Evolutionary conservation across 1,140 invertebrate species (phyloP).

Genomic region (Euwallacea fornicatus): DNA sequence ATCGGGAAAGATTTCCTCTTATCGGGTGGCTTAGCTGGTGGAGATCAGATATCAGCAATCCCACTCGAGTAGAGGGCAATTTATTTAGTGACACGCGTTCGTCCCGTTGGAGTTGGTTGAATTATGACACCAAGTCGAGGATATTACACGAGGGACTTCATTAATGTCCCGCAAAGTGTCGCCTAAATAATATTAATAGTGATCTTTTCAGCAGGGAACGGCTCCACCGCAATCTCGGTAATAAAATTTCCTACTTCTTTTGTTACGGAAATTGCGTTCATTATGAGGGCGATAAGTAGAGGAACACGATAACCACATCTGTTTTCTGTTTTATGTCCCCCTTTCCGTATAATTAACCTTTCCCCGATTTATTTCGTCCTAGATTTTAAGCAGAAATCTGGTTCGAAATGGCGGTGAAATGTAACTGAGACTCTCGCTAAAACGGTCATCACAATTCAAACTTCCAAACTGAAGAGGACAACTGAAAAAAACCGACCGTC

Average conservation of each 20-base stretch:
- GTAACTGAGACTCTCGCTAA: too few relatives aligned
- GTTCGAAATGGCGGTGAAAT: too few relatives aligned
- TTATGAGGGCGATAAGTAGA: constrained; percentile 20
- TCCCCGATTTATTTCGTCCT: background rate
- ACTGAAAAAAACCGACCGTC: constrained; percentile 13
- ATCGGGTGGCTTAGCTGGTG: constrained; percentile 9
- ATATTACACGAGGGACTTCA: constrained; percentile 55
- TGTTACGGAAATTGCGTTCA: constrained; percentile 30
- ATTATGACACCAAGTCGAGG: constrained; percentile 53
- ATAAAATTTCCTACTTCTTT: constrained; percentile 30
- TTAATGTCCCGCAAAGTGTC: constrained; percentile 55
- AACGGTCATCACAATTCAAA: too few relatives aligned
- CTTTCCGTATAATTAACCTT: constrained; percentile 15
- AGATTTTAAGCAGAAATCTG: too few relatives aligned
- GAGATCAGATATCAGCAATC: constrained; percentile 29
- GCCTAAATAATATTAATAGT: constrained; percentile 55
- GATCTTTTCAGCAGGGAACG: constrained; percentile 27
- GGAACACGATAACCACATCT: constrained; percentile 26
- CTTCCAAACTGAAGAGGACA: too few relatives aligned
- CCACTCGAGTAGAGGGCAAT: constrained; percentile 44
- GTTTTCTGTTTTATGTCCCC: constrained; percentile 17
- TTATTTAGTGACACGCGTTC: constrained; percentile 48
- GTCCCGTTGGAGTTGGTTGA: constrained; percentile 43
- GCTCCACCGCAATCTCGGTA: constrained; percentile 18
- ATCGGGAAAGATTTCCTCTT: constrained; percentile 11